Evolutionary conservation across 2,888 invertebrate genomes (phyloP).

Genomic region (Drosophila hawaiiensis): DNA sequence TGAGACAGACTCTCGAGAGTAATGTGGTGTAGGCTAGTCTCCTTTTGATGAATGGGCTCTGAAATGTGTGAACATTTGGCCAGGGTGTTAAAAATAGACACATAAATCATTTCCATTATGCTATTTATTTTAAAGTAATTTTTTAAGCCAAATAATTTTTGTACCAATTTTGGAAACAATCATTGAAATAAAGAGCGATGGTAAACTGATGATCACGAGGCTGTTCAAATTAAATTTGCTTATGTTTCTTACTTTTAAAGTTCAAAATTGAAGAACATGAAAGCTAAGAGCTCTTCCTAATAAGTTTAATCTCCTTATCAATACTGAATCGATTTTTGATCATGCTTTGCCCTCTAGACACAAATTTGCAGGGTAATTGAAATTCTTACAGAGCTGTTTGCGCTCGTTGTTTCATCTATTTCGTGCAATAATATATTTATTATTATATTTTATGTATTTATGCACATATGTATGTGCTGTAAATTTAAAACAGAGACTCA

Average conservation of each 20-base stretch:
- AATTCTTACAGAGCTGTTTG: not conserved
- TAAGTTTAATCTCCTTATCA: not conserved
- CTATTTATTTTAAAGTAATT: conserved; percentile 5
- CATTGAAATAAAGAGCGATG: not conserved
- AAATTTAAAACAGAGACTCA: conserved; percentile 21
- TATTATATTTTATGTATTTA: conserved; percentile 1
- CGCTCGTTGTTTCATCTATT: conserved; percentile 6
- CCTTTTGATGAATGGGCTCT: conserved; percentile 44
- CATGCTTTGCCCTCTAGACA: not conserved
- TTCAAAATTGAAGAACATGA: not conserved
- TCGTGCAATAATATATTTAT: not conserved
- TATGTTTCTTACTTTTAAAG: not conserved
- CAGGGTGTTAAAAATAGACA: not conserved
- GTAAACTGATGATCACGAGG: not conserved
- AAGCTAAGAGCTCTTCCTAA: not conserved
- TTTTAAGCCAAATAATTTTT: not conserved
- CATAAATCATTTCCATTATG: conserved; percentile 25
- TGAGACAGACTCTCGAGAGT: conserved; percentile 25
- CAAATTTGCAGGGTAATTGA: not conserved
- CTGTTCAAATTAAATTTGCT: not conserved
- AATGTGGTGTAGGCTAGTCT: conserved; percentile 23
- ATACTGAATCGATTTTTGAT: not conserved
- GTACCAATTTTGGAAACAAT: not conserved
- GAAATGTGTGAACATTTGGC: conserved; percentile 37
- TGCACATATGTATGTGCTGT: not conserved